phyloP scores from a whole-genome alignment of 1,140 invertebrate genomes.

The Dendrolimus punctatus region DNA sequence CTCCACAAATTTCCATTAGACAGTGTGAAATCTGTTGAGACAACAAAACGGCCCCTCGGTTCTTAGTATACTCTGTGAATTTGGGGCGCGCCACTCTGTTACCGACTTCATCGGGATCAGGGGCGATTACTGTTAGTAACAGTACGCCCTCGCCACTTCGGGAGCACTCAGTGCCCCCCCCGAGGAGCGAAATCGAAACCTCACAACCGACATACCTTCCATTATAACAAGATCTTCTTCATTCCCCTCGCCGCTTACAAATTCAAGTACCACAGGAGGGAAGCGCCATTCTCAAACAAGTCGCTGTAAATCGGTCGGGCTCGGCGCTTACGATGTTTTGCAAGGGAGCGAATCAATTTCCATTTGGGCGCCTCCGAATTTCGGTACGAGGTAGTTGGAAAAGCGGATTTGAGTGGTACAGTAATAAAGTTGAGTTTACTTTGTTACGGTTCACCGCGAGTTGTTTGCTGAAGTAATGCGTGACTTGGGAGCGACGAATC shows the following conservation, averaged over 20 bases:
- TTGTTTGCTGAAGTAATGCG: constrained; percentile 53
- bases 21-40: too few species aligned
- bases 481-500: constrained; percentile 39
- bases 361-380: constrained; percentile 28
- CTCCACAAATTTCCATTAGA: too few species aligned
- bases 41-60: too few species aligned
- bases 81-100: constrained; percentile 28
- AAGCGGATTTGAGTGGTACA: constrained; percentile 23
- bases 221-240: constrained; percentile 19
- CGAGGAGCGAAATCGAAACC: constrained; percentile 26
- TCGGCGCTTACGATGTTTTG: constrained; percentile 40
- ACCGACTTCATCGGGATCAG: constrained; percentile 56
- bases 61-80: too few species aligned
- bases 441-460: constrained; percentile 20
- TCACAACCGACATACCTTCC: constrained; percentile 18
- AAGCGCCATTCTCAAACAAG: constrained; percentile 17
- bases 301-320: constrained; percentile 18
- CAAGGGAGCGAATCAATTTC: constrained; percentile 55
- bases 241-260: constrained; percentile 10
- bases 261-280: constrained; percentile 16
- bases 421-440: constrained; percentile 32
- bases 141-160: constrained; percentile 45
- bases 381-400: constrained; percentile 7
- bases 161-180: constrained; percentile 25
- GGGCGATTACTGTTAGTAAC: constrained; percentile 57